phyloP scores from a whole-genome alignment of 1,140 invertebrate genomes.

The Hydropsyche tenuis region DNA sequence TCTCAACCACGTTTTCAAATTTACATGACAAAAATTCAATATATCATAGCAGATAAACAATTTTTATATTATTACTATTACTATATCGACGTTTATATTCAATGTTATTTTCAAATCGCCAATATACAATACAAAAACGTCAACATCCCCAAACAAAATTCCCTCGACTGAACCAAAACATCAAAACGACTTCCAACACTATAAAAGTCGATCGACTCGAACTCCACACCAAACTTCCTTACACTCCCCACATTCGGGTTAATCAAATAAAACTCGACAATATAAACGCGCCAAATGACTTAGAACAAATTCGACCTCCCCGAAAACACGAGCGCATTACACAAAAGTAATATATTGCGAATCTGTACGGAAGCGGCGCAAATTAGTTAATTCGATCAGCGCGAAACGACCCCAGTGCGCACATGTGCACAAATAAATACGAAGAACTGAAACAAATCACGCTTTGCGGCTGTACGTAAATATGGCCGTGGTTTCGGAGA shows the following conservation, averaged over 20 bases:
- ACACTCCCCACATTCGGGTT: constrained; percentile 2
- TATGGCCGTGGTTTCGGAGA: constrained; percentile 9
- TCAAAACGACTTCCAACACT: too few species aligned
- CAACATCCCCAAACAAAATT: too few species aligned
- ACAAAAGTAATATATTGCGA: constrained; percentile 33
- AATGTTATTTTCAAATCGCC: too few species aligned
- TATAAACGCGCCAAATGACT: constrained; percentile 48
- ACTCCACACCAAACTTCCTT: background rate
- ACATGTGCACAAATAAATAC: background rate
- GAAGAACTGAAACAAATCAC: constrained; percentile 37
- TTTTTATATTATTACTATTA: too few species aligned
- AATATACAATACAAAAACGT: too few species aligned
- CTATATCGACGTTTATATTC: too few species aligned
- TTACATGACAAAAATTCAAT: too few species aligned
- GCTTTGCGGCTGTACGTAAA: constrained; percentile 37
- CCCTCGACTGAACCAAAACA: too few species aligned
- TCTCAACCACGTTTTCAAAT: too few species aligned
- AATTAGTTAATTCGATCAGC: constrained; percentile 50
- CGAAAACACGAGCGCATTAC: constrained; percentile 44
- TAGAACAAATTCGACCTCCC: constrained; percentile 48
- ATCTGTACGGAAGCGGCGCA: constrained; percentile 39
- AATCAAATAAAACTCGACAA: constrained; percentile 46
- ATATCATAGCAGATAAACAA: too few species aligned
- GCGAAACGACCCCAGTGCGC: background rate
- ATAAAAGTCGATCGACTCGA: too few species aligned